A percentile compares a stretch with the other conserved stretches of the same genome.
Evolutionary conservation across 2,113 vertebrate genomes (phyloP).

Genomic region (Canis aureus): DNA sequence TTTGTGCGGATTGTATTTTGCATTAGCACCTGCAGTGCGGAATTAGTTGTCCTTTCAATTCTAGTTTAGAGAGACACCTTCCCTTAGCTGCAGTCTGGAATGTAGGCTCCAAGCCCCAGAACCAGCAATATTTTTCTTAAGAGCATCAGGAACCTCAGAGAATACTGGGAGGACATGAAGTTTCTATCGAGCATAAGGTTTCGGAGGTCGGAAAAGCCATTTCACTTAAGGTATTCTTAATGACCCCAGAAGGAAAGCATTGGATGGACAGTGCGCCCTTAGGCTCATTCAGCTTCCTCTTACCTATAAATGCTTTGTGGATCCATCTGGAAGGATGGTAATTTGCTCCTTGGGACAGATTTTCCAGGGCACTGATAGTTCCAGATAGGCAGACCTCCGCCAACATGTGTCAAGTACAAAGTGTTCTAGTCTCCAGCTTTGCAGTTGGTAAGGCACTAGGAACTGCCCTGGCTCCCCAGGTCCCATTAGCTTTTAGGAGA

Average conservation of each 20-base stretch:
- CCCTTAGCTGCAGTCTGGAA: neutral
- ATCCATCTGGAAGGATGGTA: slow-evolving; percentile 15
- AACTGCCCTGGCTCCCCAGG: neutral
- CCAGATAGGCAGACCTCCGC: neutral
- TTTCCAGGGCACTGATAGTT: slow-evolving; percentile 45
- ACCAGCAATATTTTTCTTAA: neutral
- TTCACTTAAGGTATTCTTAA: neutral
- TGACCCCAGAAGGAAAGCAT: neutral
- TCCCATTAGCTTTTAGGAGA: neutral
- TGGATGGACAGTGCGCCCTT: neutral
- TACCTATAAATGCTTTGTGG: slow-evolving; percentile 1
- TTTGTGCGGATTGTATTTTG: neutral
- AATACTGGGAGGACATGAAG: neutral
- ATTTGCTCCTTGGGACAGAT: slow-evolving; percentile 44
- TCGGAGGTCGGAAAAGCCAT: neutral
- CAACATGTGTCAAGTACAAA: neutral
- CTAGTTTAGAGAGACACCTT: neutral
- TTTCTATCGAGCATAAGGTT: neutral
- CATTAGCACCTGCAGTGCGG: neutral
- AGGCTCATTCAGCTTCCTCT: neutral
- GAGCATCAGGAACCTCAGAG: neutral
- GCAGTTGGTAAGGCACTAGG: neutral
- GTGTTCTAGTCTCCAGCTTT: neutral
- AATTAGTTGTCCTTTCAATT: neutral
- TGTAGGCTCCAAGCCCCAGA: neutral